These are phyloP conservation scores for Ia io DNA, from an alignment of 2,113 vertebrate genomes.

Conservation along the genomic window DNA sequence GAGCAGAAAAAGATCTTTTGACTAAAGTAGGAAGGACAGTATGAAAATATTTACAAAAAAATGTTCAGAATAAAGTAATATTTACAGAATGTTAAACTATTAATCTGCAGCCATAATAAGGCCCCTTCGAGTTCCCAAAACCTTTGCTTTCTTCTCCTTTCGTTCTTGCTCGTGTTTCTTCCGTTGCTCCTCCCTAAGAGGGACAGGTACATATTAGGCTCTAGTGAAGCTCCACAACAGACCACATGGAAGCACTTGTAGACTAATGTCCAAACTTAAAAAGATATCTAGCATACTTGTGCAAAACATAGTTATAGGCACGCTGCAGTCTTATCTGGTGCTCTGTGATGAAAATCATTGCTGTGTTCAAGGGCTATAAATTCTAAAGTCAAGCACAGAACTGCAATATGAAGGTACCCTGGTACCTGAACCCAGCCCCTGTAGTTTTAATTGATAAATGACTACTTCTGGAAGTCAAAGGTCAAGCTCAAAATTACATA, in stretches of 20 bases:
- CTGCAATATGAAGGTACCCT: background rate
- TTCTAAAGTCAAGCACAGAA: background rate
- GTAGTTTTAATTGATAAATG: constrained; percentile 1
- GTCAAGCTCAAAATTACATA: background rate
- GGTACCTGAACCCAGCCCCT: background rate
- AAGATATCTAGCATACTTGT: background rate
- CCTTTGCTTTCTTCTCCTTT: constrained; percentile 89
- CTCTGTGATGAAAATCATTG: background rate
- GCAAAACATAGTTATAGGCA: background rate
- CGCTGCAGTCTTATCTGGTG: background rate
- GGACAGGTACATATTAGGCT: background rate
- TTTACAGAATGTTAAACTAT: constrained; percentile 58
- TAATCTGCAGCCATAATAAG: constrained; percentile 70
- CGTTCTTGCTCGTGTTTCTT: constrained; percentile 80
- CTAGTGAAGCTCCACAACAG: background rate
- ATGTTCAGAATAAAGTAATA: constrained; percentile 31
- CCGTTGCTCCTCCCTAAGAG: constrained; percentile 87
- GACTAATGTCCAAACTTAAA: background rate
- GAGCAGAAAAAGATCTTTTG: background rate
- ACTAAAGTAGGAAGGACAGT: background rate
- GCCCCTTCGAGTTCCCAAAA: constrained; percentile 86
- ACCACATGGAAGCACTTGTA: background rate
- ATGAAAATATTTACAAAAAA: constrained; percentile 73
- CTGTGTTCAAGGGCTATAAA: background rate
- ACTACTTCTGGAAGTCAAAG: background rate